A percentile compares a stretch with the other conserved stretches of the same genome.
These are phyloP conservation scores for Amphipoea lucens DNA, from an alignment of 2,888 invertebrate species.

Conservation along the genomic window DNA sequence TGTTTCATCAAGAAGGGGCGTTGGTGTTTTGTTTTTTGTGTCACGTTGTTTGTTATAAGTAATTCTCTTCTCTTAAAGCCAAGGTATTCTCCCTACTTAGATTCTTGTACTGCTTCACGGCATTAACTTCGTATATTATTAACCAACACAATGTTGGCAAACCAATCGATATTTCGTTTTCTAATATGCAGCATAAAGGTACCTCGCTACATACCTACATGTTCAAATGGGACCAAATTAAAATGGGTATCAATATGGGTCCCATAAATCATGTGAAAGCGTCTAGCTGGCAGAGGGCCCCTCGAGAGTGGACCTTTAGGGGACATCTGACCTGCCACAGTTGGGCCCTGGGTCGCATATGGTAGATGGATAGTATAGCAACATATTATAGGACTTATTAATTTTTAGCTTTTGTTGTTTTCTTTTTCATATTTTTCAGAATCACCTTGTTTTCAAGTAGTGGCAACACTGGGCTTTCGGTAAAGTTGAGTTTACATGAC, in stretches of 20 bases:
- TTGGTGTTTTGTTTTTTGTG: neutral
- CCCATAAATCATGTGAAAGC: conserved; percentile 84
- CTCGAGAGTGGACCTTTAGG: conserved; percentile 84
- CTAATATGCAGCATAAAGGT: conserved; percentile 33
- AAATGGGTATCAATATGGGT: conserved; percentile 86
- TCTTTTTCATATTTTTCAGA: neutral
- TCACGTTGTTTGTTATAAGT: neutral
- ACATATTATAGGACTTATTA: conserved; percentile 15
- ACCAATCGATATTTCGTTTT: conserved; percentile 38
- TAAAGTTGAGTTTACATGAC: conserved; percentile 38
- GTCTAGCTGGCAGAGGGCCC: conserved; percentile 82
- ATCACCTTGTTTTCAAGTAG: neutral
- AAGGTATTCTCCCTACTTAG: neutral
- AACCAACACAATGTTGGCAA: neutral
- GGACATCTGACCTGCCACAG: conserved; percentile 82
- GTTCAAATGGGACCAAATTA: conserved; percentile 76
- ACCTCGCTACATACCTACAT: conserved; percentile 53
- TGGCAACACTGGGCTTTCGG: neutral
- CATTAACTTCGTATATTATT: neutral
- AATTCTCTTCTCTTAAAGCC: neutral
- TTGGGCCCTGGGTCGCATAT: conserved; percentile 67
- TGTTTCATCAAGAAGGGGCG: neutral
- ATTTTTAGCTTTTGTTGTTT: neutral
- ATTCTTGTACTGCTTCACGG: neutral
- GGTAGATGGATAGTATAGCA: conserved; percentile 34